These are phyloP conservation scores for Thaumatotibia leucotreta DNA, from an alignment of 1,140 invertebrate species.

Conservation along the genomic window DNA sequence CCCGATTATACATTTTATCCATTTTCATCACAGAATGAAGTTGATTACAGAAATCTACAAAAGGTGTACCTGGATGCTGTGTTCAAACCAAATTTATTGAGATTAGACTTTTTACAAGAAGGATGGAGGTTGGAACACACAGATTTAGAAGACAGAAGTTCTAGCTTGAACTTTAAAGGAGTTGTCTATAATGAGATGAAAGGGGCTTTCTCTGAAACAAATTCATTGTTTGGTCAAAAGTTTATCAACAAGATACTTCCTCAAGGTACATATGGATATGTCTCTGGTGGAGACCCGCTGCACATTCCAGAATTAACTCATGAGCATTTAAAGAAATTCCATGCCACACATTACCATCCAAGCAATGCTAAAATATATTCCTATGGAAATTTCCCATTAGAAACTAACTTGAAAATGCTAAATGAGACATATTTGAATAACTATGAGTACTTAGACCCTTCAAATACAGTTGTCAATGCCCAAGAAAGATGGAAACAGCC, in stretches of 20 bases:
- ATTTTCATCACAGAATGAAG: conserved; percentile 93
- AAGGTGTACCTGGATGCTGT: conserved; percentile 94
- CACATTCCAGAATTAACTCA: conserved; percentile 91
- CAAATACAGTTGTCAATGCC: conserved; percentile 83
- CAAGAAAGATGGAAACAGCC: conserved; percentile 85
- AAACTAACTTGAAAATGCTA: conserved; percentile 86
- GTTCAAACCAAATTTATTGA: conserved; percentile 87
- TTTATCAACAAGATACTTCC: conserved; percentile 89
- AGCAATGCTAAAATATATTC: conserved; percentile 93
- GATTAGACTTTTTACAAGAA: conserved; percentile 94
- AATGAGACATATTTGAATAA: conserved; percentile 85
- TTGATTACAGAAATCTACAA: conserved; percentile 90
- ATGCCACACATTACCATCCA: conserved; percentile 93
- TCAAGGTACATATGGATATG: conserved; percentile 90
- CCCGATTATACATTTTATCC: conserved; percentile 97
- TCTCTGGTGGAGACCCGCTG: conserved; percentile 93
- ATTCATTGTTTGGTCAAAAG: conserved; percentile 86
- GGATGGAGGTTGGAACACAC: conserved; percentile 95
- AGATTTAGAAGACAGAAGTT: conserved; percentile 83
- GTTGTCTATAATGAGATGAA: conserved; percentile 99
- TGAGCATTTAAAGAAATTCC: conserved; percentile 89
- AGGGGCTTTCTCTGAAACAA: conserved; percentile 94
- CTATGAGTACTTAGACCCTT: conserved; percentile 78
- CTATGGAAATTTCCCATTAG: conserved; percentile 93
- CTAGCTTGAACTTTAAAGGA: conserved; percentile 91